Percentiles rank a stretch among this genome's conserved stretches.
phyloP scores from a whole-genome alignment of 2,113 vertebrate species.

The Megaleporinus macrocephalus region DNA sequence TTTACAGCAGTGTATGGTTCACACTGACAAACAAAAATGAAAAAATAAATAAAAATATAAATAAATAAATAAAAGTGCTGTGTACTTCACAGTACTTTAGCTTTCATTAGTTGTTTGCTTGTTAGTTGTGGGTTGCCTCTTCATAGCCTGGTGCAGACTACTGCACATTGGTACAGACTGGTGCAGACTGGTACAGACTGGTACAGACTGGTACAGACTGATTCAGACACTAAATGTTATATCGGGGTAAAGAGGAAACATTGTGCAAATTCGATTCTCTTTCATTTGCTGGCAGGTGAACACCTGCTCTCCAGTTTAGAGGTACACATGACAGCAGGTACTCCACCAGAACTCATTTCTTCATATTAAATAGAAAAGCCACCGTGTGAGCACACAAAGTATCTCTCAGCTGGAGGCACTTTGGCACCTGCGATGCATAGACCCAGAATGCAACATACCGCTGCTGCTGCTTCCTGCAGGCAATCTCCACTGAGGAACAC shows the following conservation, averaged over 20 bases:
- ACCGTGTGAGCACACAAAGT: conserved; percentile 34
- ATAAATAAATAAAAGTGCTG: background rate
- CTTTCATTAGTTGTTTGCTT: too few species aligned
- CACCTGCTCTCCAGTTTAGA: conserved; percentile 7
- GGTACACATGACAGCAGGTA: background rate
- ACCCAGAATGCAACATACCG: background rate
- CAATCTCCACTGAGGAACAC: background rate
- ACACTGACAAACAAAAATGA: too few species aligned
- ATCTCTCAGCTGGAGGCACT: conserved; percentile 5
- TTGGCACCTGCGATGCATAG: background rate
- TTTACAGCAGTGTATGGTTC: too few species aligned
- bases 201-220: too few species aligned
- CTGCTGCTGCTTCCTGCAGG: background rate
- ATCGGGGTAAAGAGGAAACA: background rate
- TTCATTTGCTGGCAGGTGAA: background rate
- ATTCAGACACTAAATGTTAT: too few species aligned
- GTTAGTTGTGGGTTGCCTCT: too few species aligned
- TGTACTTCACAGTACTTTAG: too few species aligned
- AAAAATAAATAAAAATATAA: background rate
- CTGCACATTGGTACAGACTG: too few species aligned
- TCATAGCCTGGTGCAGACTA: too few species aligned
- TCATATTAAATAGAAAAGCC: conserved; percentile 32
- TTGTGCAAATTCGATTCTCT: background rate
- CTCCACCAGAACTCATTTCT: conserved; percentile 18
- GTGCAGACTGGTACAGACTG: too few species aligned